Evolutionary conservation across 2,113 vertebrate genomes (phyloP), one percentile per base, ranked within the genome.

Genomic region (Psittacara wagleri): DNA sequence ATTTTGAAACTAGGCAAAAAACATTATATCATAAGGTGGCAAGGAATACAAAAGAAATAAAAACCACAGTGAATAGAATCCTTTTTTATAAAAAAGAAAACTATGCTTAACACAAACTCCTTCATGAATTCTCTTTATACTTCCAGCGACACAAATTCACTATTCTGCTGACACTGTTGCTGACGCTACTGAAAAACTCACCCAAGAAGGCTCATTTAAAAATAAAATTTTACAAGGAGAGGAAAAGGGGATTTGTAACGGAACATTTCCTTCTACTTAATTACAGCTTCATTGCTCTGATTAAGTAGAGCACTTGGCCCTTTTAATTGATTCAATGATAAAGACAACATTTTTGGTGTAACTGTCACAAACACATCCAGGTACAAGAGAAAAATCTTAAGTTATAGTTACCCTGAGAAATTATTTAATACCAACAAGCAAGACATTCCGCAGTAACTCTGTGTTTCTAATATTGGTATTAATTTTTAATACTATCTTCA

Each of bases 111-210:
- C 95, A 96, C 84, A 93, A 97, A 96, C 49, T 90, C 91, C 94
- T 97, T 95, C 95, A 97, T 83, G 91, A 97, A 97, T 96, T 97
- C 96, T 91, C 93, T 96, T 96, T 96, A 96, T 94, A 92, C 61
- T 95, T 90, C 41, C 68, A 95, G 83, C 0, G 9, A 97, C 94
- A 94, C 24, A 8, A 97, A 96, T 95, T 92, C 88, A 96, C 88
- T 69, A 77, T 96, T 96, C 91, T 95, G 94, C 96, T 96, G 97
- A 96, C 91, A 95, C 80, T 74, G 91, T 83, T 94, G 93, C 94
- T 97, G 95, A 95, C 3, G 0, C 80, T 92, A 96, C 79, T 85
- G 70, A 95, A 97, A 97, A 95, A 89, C 68, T 94, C 83, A 95
- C 74, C 46, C 83, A 95, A 92, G 83, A 94, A 79, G 85, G 39